Percentiles rank a stretch among this genome's conserved stretches.
phyloP scores from a whole-genome alignment of 2,888 invertebrate genomes.

The Plebejus melissa region DNA sequence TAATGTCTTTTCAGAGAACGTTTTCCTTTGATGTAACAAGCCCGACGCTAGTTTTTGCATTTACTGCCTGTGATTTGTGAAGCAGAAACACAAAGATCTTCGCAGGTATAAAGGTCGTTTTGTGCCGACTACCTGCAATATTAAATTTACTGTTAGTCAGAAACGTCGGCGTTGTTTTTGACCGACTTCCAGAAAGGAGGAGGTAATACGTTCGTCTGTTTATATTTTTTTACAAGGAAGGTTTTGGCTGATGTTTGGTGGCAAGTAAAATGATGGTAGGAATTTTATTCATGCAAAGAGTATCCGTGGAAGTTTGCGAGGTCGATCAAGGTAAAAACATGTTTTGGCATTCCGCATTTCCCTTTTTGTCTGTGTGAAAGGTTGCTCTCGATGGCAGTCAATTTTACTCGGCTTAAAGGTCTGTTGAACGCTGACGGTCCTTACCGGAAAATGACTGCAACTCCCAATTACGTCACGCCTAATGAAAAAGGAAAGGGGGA shows the following conservation, averaged over 20 bases:
- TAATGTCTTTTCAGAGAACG: background rate
- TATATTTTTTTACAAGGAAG: background rate
- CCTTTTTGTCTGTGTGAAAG: background rate
- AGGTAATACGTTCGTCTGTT: background rate
- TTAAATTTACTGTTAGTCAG: background rate
- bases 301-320: background rate
- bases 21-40: conserved; percentile 12
- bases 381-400: background rate
- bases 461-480: background rate
- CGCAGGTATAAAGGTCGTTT: conserved; percentile 21
- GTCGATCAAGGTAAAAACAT: too few relatives aligned
- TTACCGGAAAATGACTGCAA: background rate
- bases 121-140: background rate
- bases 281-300: background rate
- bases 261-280: background rate
- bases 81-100: conserved; percentile 18
- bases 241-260: background rate
- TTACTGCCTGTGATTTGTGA: conserved; percentile 12
- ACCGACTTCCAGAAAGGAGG: too few relatives aligned
- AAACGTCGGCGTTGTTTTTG: background rate
- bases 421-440: background rate
- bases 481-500: background rate
- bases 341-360: background rate
- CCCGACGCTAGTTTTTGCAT: conserved; percentile 10
- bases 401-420: background rate